phyloP scores from a whole-genome alignment of 2,797 vertebrate genomes.

The Lagocephalus sceleratus region DNA sequence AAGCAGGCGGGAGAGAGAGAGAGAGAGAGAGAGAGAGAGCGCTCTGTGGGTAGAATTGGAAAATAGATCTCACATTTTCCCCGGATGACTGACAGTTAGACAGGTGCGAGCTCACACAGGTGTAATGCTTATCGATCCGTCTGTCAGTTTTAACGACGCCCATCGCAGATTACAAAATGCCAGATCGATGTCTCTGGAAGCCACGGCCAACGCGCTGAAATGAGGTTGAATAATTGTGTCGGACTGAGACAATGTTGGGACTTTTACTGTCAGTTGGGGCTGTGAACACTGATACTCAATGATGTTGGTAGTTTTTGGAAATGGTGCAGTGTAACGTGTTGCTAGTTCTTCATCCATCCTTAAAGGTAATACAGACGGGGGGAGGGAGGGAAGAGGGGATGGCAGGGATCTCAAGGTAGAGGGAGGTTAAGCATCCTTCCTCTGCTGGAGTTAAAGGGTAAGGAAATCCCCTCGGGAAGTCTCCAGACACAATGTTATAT shows the following conservation, averaged over 20 bases:
- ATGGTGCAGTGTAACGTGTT: too few relatives aligned
- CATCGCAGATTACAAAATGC: slow-evolving; percentile 7
- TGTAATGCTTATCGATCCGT: slow-evolving; percentile 1
- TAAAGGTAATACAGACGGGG: slow-evolving; percentile 17
- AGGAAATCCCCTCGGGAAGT: slow-evolving; percentile 51
- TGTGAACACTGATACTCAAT: too few relatives aligned
- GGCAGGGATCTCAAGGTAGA: slow-evolving; percentile 26
- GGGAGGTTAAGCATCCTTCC: slow-evolving; percentile 54
- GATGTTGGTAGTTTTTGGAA: too few relatives aligned
- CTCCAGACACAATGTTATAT: slow-evolving; percentile 43
- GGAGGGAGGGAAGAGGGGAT: slow-evolving; percentile 12
- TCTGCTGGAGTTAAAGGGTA: slow-evolving; percentile 48
- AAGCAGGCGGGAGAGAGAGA: slow-evolving; percentile 22
- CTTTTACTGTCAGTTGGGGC: not conserved
- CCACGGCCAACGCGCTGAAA: not conserved
- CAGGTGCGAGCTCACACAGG: slow-evolving; percentile 2
- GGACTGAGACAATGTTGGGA: not conserved
- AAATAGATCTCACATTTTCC: slow-evolving; percentile 8
- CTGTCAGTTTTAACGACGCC: not conserved
- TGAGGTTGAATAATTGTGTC: not conserved
- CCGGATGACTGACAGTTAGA: slow-evolving; percentile 2
- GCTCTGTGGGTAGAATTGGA: not conserved
- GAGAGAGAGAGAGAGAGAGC: too few relatives aligned
- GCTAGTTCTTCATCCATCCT: slow-evolving; percentile 15
- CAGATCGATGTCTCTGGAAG: not conserved